Conservation (phyloP, 2,797 vertebrate species). For the Anniella stebbinsi region DNA sequence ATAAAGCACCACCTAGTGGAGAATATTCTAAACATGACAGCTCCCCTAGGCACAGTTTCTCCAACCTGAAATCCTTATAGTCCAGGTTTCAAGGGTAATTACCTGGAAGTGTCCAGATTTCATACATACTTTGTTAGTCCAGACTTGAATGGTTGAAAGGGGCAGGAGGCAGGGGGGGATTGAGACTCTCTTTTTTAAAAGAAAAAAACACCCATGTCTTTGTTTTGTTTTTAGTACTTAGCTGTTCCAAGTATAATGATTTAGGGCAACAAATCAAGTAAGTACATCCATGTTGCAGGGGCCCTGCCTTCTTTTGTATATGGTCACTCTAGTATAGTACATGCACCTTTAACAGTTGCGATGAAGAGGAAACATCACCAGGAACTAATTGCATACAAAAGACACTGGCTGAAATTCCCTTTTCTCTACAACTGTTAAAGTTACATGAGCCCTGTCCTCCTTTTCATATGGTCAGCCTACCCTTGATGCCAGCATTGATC, state of each 20-base stretch:
- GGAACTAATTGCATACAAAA: no score
- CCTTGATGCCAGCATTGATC: not conserved
- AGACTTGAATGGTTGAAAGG: not conserved
- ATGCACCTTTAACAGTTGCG: no score
- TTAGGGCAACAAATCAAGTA: not conserved
- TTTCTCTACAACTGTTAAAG: no score
- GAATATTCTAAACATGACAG: not conserved
- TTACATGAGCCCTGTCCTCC: no score
- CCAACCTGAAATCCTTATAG: not conserved
- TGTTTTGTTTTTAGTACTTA: constrained; percentile 62
- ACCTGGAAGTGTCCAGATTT: not conserved
- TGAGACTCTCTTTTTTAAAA: no score
- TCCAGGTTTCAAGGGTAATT: not conserved
- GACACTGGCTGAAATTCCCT: no score
- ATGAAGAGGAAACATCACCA: no score
- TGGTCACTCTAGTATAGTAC: no score
- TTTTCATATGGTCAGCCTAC: no score
- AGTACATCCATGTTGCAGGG: no score
- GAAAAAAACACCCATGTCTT: not conserved
- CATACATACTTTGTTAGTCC: not conserved
- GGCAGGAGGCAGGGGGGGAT: no score
- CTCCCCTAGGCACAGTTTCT: not conserved
- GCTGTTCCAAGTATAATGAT: constrained; percentile 53
- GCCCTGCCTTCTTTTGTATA: no score
- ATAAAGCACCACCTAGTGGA: constrained; percentile 74